Conservation (phyloP, 2,888 invertebrate species). For the Caenorhabditis macrosperma region DNA sequence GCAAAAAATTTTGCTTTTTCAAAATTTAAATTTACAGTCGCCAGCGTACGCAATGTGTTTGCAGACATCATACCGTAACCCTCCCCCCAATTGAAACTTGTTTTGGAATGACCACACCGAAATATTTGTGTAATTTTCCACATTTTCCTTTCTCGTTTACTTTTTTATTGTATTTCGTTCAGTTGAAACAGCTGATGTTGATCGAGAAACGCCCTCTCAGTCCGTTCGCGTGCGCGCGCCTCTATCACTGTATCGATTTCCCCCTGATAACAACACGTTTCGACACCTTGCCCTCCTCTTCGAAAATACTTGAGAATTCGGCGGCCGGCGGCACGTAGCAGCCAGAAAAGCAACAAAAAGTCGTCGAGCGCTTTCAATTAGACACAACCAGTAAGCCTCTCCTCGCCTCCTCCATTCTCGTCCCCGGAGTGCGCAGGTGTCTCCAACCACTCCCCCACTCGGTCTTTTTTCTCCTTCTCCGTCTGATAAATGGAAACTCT, state of each 20-base stretch:
- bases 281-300: constrained; percentile 31
- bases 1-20: neutral
- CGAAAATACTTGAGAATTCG: constrained; percentile 15
- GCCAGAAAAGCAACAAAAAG: constrained; percentile 30
- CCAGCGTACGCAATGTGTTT: neutral
- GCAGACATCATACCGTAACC: constrained; percentile 8
- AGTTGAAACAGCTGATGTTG: constrained; percentile 15
- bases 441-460: constrained; percentile 38
- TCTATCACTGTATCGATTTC: constrained; percentile 55
- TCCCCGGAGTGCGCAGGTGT: constrained; percentile 54
- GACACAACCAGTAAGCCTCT: constrained; percentile 54
- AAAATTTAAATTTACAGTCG: neutral
- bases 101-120: too few relatives aligned
- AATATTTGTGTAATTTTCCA: too few relatives aligned
- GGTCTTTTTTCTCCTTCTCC: constrained; percentile 38
- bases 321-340: constrained; percentile 9
- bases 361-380: constrained; percentile 53
- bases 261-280: constrained; percentile 41
- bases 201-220: constrained; percentile 35
- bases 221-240: constrained; percentile 24
- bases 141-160: neutral
- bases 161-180: neutral
- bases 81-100: neutral
- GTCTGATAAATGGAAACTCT: constrained; percentile 46
- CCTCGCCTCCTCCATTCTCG: constrained; percentile 11